Base-by-base conservation (phyloP, 2,113 vertebrate genomes). In the Pagrus major region DNA sequence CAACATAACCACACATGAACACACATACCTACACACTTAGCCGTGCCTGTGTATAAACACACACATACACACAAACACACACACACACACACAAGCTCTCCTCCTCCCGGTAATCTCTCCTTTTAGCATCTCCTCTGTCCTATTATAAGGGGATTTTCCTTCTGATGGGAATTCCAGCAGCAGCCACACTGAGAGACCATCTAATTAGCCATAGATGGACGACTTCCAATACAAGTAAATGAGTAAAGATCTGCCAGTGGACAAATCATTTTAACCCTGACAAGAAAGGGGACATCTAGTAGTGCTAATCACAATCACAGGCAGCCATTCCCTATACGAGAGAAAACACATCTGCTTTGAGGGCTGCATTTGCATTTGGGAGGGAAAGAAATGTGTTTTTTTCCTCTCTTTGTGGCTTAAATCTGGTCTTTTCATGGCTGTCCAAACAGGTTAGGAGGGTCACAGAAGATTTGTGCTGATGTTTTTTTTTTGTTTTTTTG, bases 131-230 rank as follows among this genome's bases (percentile, higher is more conserved):
- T 84, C 71, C 71, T 80, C 75, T 80, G 31, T 78, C 65, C 85
- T 80, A 83, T 92, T 90, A 86, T 91, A 68, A 78, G 58, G 60
- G 91, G 89, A 92, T 91, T 92, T 89, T 90, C 81, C 79, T 47
- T 83, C 73, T 83, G 83, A 86, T 85, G 91, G 85, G 89, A 90
- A 88, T 83, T 83, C 75, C 60, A 85, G 73, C 78, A 31, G 72
- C 80, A 78, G 80, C 80, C 64, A 6, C 71, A 16, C 46, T 3
- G 25, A 87, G 73, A 84, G 80, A 72, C 86, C 73, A 21, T 76
- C 85, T 83, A 88, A 91, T 92, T 90, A 90, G 81, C 83, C 83
- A 85, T 58, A 88, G 83, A 92, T 89, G 89, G 88, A 86, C 33
- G 79, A 77, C 68, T 86, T 90, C 91, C 85, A 90, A 91, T 80